phyloP scores from a whole-genome alignment of 2,797 vertebrate species.

The Anableps anableps region DNA sequence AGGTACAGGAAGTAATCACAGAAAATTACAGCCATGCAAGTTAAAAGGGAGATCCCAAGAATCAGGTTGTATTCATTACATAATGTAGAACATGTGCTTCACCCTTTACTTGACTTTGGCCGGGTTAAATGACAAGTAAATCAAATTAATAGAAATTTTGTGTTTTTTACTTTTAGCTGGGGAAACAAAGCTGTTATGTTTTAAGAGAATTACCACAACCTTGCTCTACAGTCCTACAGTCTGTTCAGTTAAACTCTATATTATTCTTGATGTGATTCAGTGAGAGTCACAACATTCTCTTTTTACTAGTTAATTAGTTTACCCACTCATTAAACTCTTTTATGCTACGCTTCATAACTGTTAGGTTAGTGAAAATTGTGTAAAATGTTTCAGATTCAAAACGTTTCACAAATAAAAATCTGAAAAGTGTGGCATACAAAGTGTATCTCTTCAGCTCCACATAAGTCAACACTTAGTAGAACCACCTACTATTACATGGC shows the following conservation, averaged over 20 bases:
- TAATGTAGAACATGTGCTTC: conserved; percentile 36
- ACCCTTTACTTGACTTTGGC: conserved; percentile 28
- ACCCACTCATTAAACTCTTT: background rate
- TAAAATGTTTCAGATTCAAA: no score
- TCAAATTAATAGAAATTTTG: background rate
- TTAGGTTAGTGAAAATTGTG: background rate
- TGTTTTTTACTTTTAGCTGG: background rate
- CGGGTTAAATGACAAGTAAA: background rate
- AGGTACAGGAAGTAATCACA: conserved; percentile 66
- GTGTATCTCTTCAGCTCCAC: no score
- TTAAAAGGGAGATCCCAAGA: conserved; percentile 36
- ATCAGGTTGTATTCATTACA: conserved; percentile 53
- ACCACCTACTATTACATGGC: no score
- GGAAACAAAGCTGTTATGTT: background rate
- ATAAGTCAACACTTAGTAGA: no score
- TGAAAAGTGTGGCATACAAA: no score
- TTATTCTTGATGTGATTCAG: background rate
- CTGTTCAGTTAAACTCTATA: background rate
- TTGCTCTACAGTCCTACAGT: background rate
- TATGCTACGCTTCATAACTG: background rate
- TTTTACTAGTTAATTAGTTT: background rate
- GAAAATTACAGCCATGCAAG: conserved; percentile 55
- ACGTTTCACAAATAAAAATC: no score
- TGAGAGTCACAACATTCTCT: background rate
- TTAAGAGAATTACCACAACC: background rate